Evolutionary conservation across 1,140 invertebrate species (phyloP), one percentile per base, ranked within the genome.

Genomic region (Lasioglossum baleicum): DNA sequence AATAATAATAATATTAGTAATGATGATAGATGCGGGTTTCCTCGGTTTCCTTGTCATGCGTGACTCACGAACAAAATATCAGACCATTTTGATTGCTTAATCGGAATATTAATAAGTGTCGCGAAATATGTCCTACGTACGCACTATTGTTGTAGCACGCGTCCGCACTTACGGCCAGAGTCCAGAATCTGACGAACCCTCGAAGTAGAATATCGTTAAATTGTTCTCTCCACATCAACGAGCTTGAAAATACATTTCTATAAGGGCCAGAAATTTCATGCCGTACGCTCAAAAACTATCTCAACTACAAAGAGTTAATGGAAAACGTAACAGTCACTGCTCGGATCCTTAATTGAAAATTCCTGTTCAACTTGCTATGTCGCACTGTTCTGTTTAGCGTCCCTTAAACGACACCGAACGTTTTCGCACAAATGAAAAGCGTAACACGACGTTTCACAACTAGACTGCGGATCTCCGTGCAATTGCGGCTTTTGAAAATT

Each of bases 1-100:
- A 86, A 85, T 86, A 89, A 85, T 86, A 89, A 90, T 88, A 86
- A 86, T 89, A 88, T 87, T 91, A 86, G 88, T 88, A 89, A 91
- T 83, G 83, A 85, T 88, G 70, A 74, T 73, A 67, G 83, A 83
- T 87, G 81, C 63, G 70, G 66, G 64, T 81, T 83, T 68, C 68
- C 51, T 64, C 67, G 69, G 69, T 64, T 56, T 51, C 76, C 51
- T 81, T 81, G 81, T 75, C 79, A 75, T 82, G 80, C 58, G 75
- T 66, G 61, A 82, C 85, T 87, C 82, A 86, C 87, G 88, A 89
- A 90, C 83, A 90, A 90, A 91, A 90, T 88, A 90, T 82, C 84
- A 87, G 70, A 80, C 80, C 82, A 75, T 87, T 83, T 89, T 86
- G 82, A 84, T 87, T 88, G 86, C 85, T 88, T 81, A 82, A 88